These are phyloP conservation scores for Sinohyriopsis cumingii DNA, from an alignment of 2,888 invertebrate species.

Conservation along the genomic window DNA sequence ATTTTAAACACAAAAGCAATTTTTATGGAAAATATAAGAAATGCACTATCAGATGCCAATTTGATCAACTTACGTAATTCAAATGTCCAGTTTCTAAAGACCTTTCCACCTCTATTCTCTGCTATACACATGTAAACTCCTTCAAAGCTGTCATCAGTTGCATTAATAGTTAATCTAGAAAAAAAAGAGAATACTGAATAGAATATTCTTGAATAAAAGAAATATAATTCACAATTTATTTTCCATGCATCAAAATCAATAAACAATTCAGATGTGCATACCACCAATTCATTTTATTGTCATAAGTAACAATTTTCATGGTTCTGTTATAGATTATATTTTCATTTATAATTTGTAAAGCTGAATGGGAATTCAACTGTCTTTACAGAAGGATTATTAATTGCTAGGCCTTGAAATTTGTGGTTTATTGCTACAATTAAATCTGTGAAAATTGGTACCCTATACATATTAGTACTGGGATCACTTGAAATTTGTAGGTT, in stretches of 20 bases:
- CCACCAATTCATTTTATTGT: neutral
- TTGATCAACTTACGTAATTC: slow-evolving; percentile 39
- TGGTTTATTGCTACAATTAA: too few relatives aligned
- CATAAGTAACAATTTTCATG: too few relatives aligned
- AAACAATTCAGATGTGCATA: neutral
- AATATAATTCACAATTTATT: neutral
- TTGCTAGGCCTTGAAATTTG: too few relatives aligned
- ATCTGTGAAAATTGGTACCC: too few relatives aligned
- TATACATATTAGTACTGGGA: too few relatives aligned
- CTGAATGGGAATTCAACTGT: too few relatives aligned
- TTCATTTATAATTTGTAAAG: too few relatives aligned
- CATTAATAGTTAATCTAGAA: slow-evolving; percentile 56
- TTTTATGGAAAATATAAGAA: neutral
- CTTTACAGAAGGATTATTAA: too few relatives aligned
- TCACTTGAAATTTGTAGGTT: too few relatives aligned
- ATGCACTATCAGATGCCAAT: neutral
- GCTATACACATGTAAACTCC: slow-evolving; percentile 60
- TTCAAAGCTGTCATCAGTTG: slow-evolving; percentile 33
- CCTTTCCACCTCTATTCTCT: slow-evolving; percentile 46
- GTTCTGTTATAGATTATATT: too few relatives aligned
- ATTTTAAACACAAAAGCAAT: neutral
- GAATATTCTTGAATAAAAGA: too few relatives aligned
- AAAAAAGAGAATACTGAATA: slow-evolving; percentile 1
- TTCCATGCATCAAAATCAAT: neutral
- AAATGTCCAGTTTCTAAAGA: slow-evolving; percentile 52